phyloP scores from a whole-genome alignment of 2,797 vertebrate genomes.

The Dromococcyx pavoninus region DNA sequence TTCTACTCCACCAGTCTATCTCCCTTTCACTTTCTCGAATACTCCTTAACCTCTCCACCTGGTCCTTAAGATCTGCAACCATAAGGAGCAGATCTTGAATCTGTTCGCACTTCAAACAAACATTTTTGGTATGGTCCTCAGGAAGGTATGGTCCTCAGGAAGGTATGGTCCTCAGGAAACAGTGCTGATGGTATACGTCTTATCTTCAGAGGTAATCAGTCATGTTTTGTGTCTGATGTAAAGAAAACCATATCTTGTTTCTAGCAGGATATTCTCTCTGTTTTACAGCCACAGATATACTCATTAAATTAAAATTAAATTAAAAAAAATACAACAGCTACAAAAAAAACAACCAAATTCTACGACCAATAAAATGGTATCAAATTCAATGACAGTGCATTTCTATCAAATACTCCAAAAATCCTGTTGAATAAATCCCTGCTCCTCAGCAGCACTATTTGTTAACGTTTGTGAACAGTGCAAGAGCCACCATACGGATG shows the following conservation, averaged over 20 bases:
- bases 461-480: background rate
- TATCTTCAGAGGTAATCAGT: background rate
- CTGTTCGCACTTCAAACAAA: too few relatives aligned
- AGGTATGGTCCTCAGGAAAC: too few relatives aligned
- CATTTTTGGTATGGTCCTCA: too few relatives aligned
- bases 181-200: background rate
- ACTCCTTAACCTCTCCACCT: too few relatives aligned
- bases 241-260: background rate
- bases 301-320: background rate
- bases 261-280: background rate
- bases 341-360: too few relatives aligned
- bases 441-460: background rate
- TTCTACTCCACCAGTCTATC: too few relatives aligned
- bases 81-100: too few relatives aligned
- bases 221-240: background rate
- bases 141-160: too few relatives aligned
- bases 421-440: background rate
- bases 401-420: background rate
- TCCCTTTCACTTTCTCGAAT: too few relatives aligned
- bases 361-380: background rate
- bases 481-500: too few relatives aligned
- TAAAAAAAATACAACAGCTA: background rate
- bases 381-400: background rate
- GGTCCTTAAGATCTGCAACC: too few relatives aligned
- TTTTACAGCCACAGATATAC: background rate